Base-by-base conservation (phyloP, 2,797 vertebrate species). In the Danio aesculapii region DNA sequence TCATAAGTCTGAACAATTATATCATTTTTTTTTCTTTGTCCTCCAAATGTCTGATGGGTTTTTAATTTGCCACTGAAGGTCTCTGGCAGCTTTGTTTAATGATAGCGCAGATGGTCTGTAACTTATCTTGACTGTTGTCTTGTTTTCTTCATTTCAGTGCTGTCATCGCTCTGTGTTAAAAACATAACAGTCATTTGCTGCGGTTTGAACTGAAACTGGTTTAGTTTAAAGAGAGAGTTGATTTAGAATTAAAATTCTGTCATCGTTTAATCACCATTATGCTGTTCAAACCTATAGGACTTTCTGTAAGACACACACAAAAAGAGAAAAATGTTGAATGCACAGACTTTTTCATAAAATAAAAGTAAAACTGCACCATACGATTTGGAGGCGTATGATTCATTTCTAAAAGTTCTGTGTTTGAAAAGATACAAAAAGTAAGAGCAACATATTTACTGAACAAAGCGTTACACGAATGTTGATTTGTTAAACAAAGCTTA, bases 61-160 rank as follows among this genome's bases (percentile, higher is more conserved):
- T 74, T 67, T 79, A 8, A 66, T 68, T 69, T 69, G 55, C 55
- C 59, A 59, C 55, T 69, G 73, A 66, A 73, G 1, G 3, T 30
- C 74, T 72, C 68, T 58, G 17, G 43, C 50, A 79, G 58, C 82
- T 14, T 46, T 77, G 63, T 77, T 68, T 67, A 77, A 68, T 39
- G 43, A 77, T 67, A 58, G 52, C 21, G 44, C 44, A 67, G 43
- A 77, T 68, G 52, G 47, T 69, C 55, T 78, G 76, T 78, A 19
- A 50, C 55, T 69, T 44, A 77, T 68, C 44, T 69, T 30, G 30
- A 30, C 55, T 69, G 55, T 39, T 59, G 55, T 59, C 19, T 47
- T 59, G 21, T 59, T 68, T 77, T 55, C 52, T 77, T 58, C 43
- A 58, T 49, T 69, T 47, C 41, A 9, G 55, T 50, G 66, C 30